Conservation (phyloP, 2,888 invertebrate genomes). For the Hypomecis punctinalis region DNA sequence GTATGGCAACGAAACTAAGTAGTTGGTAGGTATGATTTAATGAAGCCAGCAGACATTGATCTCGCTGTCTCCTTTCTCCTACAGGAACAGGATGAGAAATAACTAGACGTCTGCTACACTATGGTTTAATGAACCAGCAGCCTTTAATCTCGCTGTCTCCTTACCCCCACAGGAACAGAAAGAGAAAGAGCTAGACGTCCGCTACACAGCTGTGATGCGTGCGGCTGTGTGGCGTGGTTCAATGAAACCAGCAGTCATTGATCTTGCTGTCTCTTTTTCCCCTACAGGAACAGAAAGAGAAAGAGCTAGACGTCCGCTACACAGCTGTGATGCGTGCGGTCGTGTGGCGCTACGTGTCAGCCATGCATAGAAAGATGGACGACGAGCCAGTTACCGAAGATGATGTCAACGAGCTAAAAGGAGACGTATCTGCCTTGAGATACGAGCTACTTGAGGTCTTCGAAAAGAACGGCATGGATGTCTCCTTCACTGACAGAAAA, state of each 20-base stretch:
- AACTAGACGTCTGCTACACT: too few species aligned
- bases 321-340: slow-evolving; percentile 94
- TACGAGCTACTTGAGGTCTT: slow-evolving; percentile 96
- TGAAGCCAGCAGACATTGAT: too few species aligned
- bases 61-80: too few species aligned
- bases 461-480: slow-evolving; percentile 94
- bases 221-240: too few species aligned
- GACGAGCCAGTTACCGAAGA: slow-evolving; percentile 96
- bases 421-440: slow-evolving; percentile 95
- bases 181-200: too few species aligned
- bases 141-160: too few species aligned
- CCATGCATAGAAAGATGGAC: slow-evolving; percentile 93
- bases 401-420: slow-evolving; percentile 96
- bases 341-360: slow-evolving; percentile 96
- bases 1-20: too few species aligned
- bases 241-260: background rate
- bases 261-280: background rate
- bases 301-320: slow-evolving; percentile 89
- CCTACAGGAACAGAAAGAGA: slow-evolving; percentile 85
- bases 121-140: too few species aligned
- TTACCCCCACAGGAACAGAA: too few species aligned
- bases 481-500: slow-evolving; percentile 89
- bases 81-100: too few species aligned
- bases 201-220: too few species aligned
- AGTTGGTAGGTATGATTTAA: too few species aligned